Percentiles rank a stretch among this genome's conserved stretches.
These are phyloP conservation scores for Ceuthmochares aereus DNA, from an alignment of 2,113 vertebrate species.

Conservation along the genomic window DNA sequence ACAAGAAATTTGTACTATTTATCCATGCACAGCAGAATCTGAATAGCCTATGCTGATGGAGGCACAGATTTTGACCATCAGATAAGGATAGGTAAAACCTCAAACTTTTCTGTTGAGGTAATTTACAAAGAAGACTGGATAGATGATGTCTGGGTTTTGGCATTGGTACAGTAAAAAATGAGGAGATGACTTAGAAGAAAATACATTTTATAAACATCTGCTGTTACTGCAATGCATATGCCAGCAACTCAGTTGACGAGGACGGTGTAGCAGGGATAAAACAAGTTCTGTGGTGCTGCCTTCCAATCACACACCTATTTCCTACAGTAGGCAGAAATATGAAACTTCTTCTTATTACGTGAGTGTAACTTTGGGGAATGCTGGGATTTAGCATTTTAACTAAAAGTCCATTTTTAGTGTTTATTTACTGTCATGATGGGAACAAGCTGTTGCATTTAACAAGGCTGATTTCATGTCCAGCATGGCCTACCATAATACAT, in stretches of 20 bases:
- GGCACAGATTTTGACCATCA: not conserved
- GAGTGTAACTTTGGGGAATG: not conserved
- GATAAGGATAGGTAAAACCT: rapidly evolving
- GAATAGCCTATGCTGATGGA: not conserved
- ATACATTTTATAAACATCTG: not conserved
- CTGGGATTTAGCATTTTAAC: not conserved
- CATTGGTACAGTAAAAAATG: not conserved
- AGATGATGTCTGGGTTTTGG: not conserved
- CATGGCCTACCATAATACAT: not conserved
- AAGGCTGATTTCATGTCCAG: not conserved
- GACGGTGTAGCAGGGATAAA: not conserved
- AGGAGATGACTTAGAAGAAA: not conserved
- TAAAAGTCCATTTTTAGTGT: not conserved
- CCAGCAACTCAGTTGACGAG: not conserved
- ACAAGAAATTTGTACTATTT: not conserved
- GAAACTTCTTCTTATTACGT: not conserved
- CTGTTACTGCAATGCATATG: not conserved
- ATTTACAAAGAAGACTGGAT: not conserved
- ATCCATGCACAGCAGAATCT: not conserved
- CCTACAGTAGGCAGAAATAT: not conserved
- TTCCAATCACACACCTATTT: not conserved
- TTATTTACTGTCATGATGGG: not conserved
- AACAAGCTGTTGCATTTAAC: constrained; percentile 3
- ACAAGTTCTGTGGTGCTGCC: rapidly evolving
- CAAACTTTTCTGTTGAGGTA: not conserved